Evolutionary conservation across 2,113 vertebrate genomes (phyloP), one percentile per base, ranked within the genome.

Genomic region (Monopterus albus): DNA sequence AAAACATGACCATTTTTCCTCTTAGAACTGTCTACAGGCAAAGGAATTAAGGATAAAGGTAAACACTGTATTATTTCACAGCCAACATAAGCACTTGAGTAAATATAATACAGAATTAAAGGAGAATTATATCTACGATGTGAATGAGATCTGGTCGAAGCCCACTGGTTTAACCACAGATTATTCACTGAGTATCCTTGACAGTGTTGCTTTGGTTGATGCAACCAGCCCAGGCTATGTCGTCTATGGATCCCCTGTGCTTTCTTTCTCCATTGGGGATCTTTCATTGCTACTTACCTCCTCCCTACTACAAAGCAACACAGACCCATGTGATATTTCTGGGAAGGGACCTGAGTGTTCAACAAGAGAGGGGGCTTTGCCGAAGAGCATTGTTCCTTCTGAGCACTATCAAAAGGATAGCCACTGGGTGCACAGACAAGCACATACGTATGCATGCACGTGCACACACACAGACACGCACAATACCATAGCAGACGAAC

Each of bases 201-300:
- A 79, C 75, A 72, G 43, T 71, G 60, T 50, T 60, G 56, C 82
- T 88, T 86, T 60, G 75, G 33, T 56, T 64, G 81, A 87, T 81
- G 83, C 62, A 78, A 72, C 72, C 49, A 52, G 81, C 59, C 62
- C 51, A 85, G 83, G 81, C 71, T 64, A 36, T 69, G 61, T 72
- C 71, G 86, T 87, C 75, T 75, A 85, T 80, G 71, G 75, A 67
- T 81, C 77, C 70, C 87, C 82, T 90, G 88, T 89, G 82, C 79
- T 83, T 72, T 62, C 72, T 49, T 67, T 79, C 79, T 88, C 79
- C 71, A 79, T 76, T 57, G 67, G 63, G 85, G 74, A 77, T 80
- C 81, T 81, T 88, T 90, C 86, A 78, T 63, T 83, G 84, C 78
- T 87, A 87, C 88, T 88, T 89, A 81, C 83, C 82, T 82, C 77